Evolutionary conservation across 53 echinoderm and acorn worm genomes (phyloP).

Genomic region (Echinarachnius parma): DNA sequence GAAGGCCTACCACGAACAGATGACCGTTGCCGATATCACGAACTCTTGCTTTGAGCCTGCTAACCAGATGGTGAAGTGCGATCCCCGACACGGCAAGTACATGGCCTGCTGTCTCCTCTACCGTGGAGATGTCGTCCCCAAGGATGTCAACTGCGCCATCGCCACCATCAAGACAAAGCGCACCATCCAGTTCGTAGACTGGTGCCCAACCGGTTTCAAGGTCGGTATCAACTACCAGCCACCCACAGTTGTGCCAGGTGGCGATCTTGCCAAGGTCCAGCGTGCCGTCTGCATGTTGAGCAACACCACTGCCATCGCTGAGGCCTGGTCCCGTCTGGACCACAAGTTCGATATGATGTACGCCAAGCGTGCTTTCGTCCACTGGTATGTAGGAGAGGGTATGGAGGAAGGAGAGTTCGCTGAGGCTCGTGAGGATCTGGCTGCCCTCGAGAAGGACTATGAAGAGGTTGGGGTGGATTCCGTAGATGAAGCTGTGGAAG

Average conservation of each 20-base stretch:
- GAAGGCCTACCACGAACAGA: slow-evolving; percentile 81
- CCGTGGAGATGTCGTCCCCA: slow-evolving; percentile 82
- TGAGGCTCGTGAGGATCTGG: too few species aligned
- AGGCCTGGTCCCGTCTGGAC: slow-evolving; percentile 88
- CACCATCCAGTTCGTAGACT: slow-evolving; percentile 81
- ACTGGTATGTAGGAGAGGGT: slow-evolving; percentile 90
- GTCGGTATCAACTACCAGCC: too few species aligned
- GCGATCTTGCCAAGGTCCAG: slow-evolving; percentile 91
- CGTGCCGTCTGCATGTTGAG: slow-evolving; percentile 92
- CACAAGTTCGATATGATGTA: slow-evolving; percentile 91
- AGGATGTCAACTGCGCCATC: slow-evolving; percentile 75
- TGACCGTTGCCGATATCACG: slow-evolving; percentile 78
- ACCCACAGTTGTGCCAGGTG: too few species aligned
- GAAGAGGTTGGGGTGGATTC: too few species aligned
- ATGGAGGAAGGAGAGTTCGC: slow-evolving; percentile 92
- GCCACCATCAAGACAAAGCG: slow-evolving; percentile 75
- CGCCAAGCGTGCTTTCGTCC: slow-evolving; percentile 87
- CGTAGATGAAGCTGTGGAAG: too few species aligned
- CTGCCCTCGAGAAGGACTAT: too few species aligned
- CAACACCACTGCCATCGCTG: slow-evolving; percentile 89
- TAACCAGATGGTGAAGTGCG: slow-evolving; percentile 87
- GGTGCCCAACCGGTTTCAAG: too few species aligned
- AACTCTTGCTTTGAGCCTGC: slow-evolving; percentile 79
- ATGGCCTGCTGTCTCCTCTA: slow-evolving; percentile 80
- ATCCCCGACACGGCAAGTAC: slow-evolving; percentile 87